A percentile compares a stretch with the other conserved stretches of the same genome.
Conservation (phyloP, 1,140 invertebrate genomes). For the Drosophila sechellia region DNA sequence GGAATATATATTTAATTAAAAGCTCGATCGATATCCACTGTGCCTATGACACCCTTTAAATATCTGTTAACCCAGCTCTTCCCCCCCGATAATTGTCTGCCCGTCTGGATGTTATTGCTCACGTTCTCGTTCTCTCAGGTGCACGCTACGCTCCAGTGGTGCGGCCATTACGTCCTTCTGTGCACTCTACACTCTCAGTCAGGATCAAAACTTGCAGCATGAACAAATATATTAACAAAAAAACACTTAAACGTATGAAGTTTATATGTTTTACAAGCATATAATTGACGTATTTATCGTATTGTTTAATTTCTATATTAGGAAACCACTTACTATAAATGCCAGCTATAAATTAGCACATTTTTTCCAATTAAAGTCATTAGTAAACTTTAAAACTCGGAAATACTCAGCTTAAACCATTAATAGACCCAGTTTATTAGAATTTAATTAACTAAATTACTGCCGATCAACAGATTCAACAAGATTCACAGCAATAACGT, state of each 20-base stretch:
- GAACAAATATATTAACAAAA: too few relatives aligned
- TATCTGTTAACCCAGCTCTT: constrained; percentile 21
- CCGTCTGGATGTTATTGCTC: constrained; percentile 61
- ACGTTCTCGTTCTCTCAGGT: constrained; percentile 58
- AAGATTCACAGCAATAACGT: neutral
- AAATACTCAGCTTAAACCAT: too few relatives aligned
- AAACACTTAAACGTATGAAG: too few relatives aligned
- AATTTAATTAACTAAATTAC: neutral
- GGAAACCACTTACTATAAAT: too few relatives aligned
- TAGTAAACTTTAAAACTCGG: too few relatives aligned
- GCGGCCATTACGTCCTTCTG: constrained; percentile 7
- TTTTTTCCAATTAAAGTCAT: too few relatives aligned
- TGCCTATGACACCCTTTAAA: constrained; percentile 24
- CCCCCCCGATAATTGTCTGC: constrained; percentile 43
- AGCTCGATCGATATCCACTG: constrained; percentile 20
- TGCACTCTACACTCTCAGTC: constrained; percentile 16
- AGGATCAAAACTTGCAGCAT: neutral
- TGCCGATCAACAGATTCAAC: neutral
- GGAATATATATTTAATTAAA: neutral
- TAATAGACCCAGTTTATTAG: too few relatives aligned
- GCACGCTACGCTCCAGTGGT: constrained; percentile 40
- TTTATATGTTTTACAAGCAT: too few relatives aligned
- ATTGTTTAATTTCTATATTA: too few relatives aligned
- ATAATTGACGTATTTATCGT: too few relatives aligned
- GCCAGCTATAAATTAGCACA: too few relatives aligned